Base-by-base conservation (phyloP, 2,888 invertebrate genomes). In the Papilio protenor region DNA sequence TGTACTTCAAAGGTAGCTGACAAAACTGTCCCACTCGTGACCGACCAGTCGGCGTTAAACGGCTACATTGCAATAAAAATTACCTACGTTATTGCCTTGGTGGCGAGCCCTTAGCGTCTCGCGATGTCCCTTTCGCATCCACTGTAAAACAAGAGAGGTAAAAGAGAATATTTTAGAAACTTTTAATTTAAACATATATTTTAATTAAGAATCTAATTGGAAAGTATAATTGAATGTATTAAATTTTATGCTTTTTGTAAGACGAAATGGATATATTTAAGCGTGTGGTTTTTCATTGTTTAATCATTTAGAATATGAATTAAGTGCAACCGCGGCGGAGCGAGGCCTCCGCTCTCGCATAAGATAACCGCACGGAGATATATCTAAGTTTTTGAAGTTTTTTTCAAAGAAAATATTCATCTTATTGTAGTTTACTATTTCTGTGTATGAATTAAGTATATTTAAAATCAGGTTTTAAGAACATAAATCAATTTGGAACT, bases 371-470 rank as follows among this genome's bases (percentile, higher is more conserved):
- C 90, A 88, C 86, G 87, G 87, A 88, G 75, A 72, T 55, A 89
- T 69, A 90, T 91, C 88, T 90, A 86, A 89, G 90, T 94, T 94
- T 94, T 94, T 92, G 93, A 94, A 90, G 89, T 92, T 92, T 94
- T 94, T 94, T 94, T 94, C 92, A 93, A 92, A 89, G 93, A 89
- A 87, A 87, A 90, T 93, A 89, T 93, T 92, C 93, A 93, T 89
- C 88, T 89, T 92, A 89, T 91, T 89, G 87, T 90, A 92, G 85
- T 91, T 90, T 91, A 91, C 89, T 91, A 92, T 92, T 88, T 90
- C 90, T 91, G 87, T 91, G 87, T 92, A 88, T 87, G 87, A 88
- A 90, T 23, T 91, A 93, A 91, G 90, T 91, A 89, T 92, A 92
- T 92, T 91, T 91, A 91, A 91, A 94, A 94, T 94, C 94, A 93